These are phyloP conservation scores for Papilio xuthus DNA, from an alignment of 1,140 invertebrate species.

Conservation along the genomic window DNA sequence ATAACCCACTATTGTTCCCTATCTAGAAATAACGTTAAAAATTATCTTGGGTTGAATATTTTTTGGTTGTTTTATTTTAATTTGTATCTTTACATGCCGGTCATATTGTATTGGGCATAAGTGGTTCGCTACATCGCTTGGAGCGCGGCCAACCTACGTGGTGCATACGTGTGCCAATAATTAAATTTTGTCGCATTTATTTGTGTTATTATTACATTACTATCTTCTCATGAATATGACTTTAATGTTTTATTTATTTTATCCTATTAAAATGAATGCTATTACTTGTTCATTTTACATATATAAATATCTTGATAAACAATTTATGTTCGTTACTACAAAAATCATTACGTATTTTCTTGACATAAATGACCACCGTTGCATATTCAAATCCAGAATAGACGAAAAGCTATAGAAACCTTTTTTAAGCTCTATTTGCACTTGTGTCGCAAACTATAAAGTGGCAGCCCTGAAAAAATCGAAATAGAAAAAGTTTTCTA, in stretches of 20 bases:
- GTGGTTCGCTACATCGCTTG: slow-evolving; percentile 6
- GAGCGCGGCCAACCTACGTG: slow-evolving; percentile 9
- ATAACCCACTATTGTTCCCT: neutral
- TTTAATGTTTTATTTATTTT: slow-evolving; percentile 2
- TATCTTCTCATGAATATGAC: slow-evolving; percentile 17
- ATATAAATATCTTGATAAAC: neutral
- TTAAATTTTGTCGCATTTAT: slow-evolving; percentile 24
- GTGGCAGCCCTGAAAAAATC: slow-evolving; percentile 1
- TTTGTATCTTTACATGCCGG: slow-evolving; percentile 4
- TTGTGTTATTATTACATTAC: slow-evolving; percentile 6
- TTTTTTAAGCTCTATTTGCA: neutral
- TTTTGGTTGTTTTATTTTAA: slow-evolving; percentile 24
- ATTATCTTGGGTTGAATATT: neutral
- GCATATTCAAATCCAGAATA: too few relatives aligned
- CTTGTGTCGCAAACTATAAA: neutral
- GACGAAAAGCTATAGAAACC: too few relatives aligned
- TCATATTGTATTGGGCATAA: slow-evolving; percentile 24
- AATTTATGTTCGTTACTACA: too few relatives aligned
- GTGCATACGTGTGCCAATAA: slow-evolving; percentile 22
- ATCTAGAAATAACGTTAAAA: neutral
- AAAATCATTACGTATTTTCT: too few relatives aligned
- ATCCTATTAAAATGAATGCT: neutral
- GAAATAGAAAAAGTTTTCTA: slow-evolving; percentile 12
- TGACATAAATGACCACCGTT: too few relatives aligned
- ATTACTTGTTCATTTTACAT: neutral